These are phyloP conservation scores for Amblyraja radiata DNA, from an alignment of 2,797 vertebrate species.

Conservation along the genomic window DNA sequence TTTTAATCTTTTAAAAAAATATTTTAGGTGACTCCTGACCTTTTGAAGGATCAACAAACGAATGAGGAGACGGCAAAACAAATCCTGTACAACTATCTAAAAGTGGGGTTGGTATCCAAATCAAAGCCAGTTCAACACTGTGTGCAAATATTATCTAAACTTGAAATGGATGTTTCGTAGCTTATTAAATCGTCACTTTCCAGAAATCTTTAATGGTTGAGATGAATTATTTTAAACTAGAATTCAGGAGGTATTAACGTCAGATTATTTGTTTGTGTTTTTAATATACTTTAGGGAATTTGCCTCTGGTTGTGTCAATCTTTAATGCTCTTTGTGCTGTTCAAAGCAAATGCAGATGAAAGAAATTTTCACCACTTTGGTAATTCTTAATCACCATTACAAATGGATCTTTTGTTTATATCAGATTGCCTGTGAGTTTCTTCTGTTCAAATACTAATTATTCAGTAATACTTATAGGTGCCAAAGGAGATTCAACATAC, in stretches of 20 bases:
- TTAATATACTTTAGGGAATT: neutral
- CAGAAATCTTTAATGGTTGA: neutral
- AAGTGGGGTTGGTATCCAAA: conserved; percentile 78
- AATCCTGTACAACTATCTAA: conserved; percentile 93
- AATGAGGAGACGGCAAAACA: conserved; percentile 95
- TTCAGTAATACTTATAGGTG: neutral
- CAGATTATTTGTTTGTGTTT: neutral
- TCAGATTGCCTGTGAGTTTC: neutral
- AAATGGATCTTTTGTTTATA: neutral
- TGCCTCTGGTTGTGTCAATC: neutral
- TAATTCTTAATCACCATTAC: neutral
- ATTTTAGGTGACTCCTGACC: conserved; percentile 84
- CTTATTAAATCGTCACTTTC: neutral
- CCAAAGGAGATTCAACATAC: neutral
- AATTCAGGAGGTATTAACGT: neutral
- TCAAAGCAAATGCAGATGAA: neutral
- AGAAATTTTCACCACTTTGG: neutral
- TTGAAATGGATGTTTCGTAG: neutral
- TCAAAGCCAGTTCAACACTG: neutral
- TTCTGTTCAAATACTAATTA: conserved; percentile 8
- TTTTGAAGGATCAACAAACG: conserved; percentile 90
- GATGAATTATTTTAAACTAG: neutral
- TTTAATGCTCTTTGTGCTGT: neutral
- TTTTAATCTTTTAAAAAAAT: conserved; percentile 26
- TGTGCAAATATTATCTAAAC: neutral